phyloP scores from a whole-genome alignment of 2,888 invertebrate species.

The Eulithis prunata region DNA sequence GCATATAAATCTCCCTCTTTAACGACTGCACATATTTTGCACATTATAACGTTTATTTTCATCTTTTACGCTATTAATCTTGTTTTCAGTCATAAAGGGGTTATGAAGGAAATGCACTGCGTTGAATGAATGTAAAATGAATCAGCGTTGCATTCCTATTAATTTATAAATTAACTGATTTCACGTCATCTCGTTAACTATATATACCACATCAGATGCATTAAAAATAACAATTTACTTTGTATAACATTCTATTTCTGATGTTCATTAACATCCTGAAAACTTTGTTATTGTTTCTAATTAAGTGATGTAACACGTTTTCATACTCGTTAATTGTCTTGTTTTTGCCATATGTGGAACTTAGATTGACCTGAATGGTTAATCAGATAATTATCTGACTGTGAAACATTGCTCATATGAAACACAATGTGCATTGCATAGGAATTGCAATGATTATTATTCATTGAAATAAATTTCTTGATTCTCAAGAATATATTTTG shows the following conservation, averaged over 20 bases:
- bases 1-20: conserved; percentile 33
- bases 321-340: neutral
- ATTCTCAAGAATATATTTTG: neutral
- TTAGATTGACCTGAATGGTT: neutral
- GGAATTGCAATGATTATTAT: neutral
- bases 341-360: neutral
- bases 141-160: neutral
- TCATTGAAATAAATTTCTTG: neutral
- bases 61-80: conserved; percentile 14
- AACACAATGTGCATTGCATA: neutral
- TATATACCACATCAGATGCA: neutral
- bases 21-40: conserved; percentile 30
- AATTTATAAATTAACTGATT: neutral
- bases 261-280: neutral
- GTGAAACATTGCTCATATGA: neutral
- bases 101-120: conserved; percentile 2
- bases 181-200: neutral
- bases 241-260: neutral
- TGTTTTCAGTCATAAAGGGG: conserved; percentile 8
- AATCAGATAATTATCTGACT: neutral
- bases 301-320: neutral
- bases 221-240: neutral
- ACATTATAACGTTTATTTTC: conserved; percentile 29
- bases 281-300: neutral
- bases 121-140: neutral